Percentiles rank a stretch among this genome's conserved stretches.
Conservation (phyloP, 1,140 invertebrate genomes). For the Heliothis subflexa region DNA sequence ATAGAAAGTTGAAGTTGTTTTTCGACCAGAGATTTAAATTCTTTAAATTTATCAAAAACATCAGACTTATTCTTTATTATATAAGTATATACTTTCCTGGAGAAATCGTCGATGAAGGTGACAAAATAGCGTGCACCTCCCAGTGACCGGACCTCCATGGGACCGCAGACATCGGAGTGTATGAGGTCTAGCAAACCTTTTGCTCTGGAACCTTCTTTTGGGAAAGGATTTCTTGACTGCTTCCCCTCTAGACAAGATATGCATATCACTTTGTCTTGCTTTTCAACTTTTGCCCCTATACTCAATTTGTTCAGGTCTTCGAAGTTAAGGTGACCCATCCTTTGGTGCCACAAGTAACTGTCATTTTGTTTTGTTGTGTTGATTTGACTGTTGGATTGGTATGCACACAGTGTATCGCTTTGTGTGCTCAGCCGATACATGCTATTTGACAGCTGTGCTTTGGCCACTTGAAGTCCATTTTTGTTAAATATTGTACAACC, state of each 20-base stretch:
- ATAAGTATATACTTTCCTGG: slow-evolving; percentile 73
- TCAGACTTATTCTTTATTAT: slow-evolving; percentile 77
- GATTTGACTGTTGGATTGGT: too few species aligned
- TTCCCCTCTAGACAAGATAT: slow-evolving; percentile 58
- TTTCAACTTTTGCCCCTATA: slow-evolving; percentile 54
- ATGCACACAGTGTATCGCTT: slow-evolving; percentile 53
- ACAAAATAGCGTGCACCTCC: slow-evolving; percentile 74
- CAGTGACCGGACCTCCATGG: slow-evolving; percentile 69
- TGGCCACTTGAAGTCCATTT: slow-evolving; percentile 53
- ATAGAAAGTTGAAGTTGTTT: slow-evolving; percentile 66
- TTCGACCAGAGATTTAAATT: slow-evolving; percentile 66
- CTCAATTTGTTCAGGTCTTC: slow-evolving; percentile 55
- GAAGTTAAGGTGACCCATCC: slow-evolving; percentile 57
- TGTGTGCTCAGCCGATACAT: slow-evolving; percentile 61
- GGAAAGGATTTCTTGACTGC: slow-evolving; percentile 53
- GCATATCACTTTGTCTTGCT: slow-evolving; percentile 52
- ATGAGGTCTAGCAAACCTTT: slow-evolving; percentile 52
- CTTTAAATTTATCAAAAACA: slow-evolving; percentile 68
- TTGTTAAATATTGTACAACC: slow-evolving; percentile 61
- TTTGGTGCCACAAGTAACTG: slow-evolving; percentile 54
- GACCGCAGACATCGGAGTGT: slow-evolving; percentile 80
- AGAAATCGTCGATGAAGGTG: slow-evolving; percentile 82
- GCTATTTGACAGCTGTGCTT: slow-evolving; percentile 58
- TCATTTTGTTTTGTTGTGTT: slow-evolving; percentile 38
- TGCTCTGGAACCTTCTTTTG: slow-evolving; percentile 50